Percentiles rank a stretch among this genome's conserved stretches.
Conservation (phyloP, 30 jellyfish, hydroid and myxozoan species). For the Aurelia sp. region DNA sequence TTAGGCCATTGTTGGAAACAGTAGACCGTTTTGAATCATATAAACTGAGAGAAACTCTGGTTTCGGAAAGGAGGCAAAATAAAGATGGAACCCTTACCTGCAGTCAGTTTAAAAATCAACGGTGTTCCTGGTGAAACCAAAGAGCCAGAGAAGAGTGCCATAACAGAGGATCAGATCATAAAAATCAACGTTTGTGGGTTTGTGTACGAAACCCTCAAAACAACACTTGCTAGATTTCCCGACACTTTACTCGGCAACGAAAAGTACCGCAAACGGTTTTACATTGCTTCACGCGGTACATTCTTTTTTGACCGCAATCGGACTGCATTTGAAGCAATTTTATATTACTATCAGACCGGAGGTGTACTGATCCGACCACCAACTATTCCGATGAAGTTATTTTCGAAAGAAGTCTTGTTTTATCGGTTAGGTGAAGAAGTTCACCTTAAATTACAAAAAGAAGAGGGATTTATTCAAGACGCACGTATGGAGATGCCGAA, state of each 20-base stretch:
- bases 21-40: no score
- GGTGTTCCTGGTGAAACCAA: not conserved
- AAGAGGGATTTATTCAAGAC: constrained; percentile 89
- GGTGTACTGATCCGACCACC: constrained; percentile 94
- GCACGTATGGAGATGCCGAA: constrained; percentile 70
- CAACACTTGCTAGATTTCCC: constrained; percentile 82
- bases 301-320: constrained; percentile 94
- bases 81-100: not conserved
- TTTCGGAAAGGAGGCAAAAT: not conserved
- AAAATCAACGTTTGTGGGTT: constrained; percentile 89
- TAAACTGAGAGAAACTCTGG: no score
- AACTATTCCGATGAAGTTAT: constrained; percentile 87
- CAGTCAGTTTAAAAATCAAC: not conserved
- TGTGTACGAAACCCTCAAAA: constrained; percentile 84
- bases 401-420: constrained; percentile 86
- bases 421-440: constrained; percentile 92
- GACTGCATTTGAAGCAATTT: constrained; percentile 94
- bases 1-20: no score
- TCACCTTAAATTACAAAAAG: constrained; percentile 70
- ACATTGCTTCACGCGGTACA: constrained; percentile 69
- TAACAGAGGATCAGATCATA: constrained; percentile 77
- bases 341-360: constrained; percentile 89
- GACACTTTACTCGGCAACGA: constrained; percentile 88
- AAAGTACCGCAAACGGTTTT: constrained; percentile 54
- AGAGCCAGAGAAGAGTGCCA: constrained; percentile 1